Conservation (phyloP, 2,888 invertebrate species). For the Nesidiocoris tenuis region DNA sequence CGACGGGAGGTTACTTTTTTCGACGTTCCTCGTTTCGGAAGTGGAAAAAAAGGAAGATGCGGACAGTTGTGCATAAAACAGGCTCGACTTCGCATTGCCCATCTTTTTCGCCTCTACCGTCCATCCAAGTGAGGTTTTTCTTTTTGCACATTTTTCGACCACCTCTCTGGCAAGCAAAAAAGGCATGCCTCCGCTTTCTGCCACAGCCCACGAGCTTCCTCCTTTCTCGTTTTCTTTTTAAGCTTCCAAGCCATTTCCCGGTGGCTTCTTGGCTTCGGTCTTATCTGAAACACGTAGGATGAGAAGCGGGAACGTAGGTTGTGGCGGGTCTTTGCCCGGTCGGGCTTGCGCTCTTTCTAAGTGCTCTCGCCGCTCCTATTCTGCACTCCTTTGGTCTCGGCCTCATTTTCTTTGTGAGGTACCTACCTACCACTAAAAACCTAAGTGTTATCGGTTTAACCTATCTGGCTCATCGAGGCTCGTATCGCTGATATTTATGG, state of each 20-base stretch:
- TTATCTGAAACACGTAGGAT: background rate
- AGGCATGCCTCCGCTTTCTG: background rate
- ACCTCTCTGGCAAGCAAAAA: background rate
- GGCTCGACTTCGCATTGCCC: slow-evolving; percentile 1
- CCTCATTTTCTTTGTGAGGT: no score
- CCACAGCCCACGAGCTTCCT: background rate
- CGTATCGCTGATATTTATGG: no score
- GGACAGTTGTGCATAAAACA: slow-evolving; percentile 40
- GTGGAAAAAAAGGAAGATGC: slow-evolving; percentile 5
- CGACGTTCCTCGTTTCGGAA: background rate
- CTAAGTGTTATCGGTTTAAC: no score
- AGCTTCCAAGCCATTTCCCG: slow-evolving; percentile 36
- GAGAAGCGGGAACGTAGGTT: background rate
- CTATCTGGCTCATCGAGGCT: no score
- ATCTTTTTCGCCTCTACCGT: slow-evolving; percentile 4
- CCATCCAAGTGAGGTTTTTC: background rate
- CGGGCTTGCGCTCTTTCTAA: slow-evolving; percentile 2
- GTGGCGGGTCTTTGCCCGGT: background rate
- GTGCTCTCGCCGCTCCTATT: slow-evolving; percentile 23
- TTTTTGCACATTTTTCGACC: background rate
- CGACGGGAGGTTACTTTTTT: background rate
- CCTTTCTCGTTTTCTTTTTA: slow-evolving; percentile 14
- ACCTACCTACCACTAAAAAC: no score
- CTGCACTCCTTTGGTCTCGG: no score
- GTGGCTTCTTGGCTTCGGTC: slow-evolving; percentile 10